Conservation (phyloP, 2,113 vertebrate genomes). For the Myotis lucifugus region DNA sequence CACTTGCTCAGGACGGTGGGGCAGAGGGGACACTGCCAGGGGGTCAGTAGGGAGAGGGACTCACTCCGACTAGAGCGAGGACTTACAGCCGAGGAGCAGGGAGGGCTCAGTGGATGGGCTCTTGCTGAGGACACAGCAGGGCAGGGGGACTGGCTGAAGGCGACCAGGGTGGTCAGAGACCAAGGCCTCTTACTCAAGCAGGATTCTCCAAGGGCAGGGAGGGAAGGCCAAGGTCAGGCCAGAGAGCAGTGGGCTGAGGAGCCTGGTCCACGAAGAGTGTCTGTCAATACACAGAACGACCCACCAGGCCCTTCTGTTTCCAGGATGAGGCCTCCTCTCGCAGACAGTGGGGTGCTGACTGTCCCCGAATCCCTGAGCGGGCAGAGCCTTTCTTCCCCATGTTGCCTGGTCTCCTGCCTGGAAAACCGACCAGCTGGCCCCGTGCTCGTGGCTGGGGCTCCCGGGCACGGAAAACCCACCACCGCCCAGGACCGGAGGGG, state of each 20-base stretch:
- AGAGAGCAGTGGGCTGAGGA: background rate
- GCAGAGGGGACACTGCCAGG: background rate
- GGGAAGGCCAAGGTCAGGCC: background rate
- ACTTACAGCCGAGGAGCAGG: background rate
- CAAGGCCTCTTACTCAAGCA: background rate
- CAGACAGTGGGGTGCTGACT: background rate
- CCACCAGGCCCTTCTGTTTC: background rate
- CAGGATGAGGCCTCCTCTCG: too few relatives aligned
- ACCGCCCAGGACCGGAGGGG: background rate
- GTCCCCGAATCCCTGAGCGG: background rate
- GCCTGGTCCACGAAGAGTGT: background rate
- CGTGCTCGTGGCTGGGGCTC: background rate
- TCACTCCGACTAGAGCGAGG: background rate
- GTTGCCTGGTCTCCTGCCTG: background rate
- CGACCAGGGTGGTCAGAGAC: background rate
- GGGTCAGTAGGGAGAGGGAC: background rate
- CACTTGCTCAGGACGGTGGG: background rate
- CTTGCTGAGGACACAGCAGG: background rate
- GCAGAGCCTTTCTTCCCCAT: background rate
- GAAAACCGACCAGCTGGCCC: background rate
- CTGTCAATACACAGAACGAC: background rate
- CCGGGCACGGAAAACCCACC: background rate
- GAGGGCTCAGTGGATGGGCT: background rate
- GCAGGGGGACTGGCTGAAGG: background rate
- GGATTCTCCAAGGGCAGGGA: background rate